Conservation (phyloP, 2,113 vertebrate species). For the Acinonyx jubatus region DNA sequence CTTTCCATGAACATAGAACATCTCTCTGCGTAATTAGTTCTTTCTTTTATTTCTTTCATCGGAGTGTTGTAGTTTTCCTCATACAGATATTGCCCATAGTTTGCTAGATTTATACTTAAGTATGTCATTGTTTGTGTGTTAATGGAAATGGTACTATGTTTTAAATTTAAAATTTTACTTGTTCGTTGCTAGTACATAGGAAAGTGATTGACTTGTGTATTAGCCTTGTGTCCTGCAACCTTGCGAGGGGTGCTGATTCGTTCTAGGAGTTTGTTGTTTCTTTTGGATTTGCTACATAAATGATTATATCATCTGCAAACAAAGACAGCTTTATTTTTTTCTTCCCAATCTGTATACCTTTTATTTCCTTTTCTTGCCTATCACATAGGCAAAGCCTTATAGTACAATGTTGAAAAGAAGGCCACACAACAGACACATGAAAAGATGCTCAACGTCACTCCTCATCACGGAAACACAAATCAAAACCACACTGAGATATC, state of each 20-base stretch:
- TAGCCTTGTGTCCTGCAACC: neutral
- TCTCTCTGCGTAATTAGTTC: neutral
- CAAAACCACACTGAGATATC: no score
- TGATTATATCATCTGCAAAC: neutral
- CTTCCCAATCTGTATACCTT: neutral
- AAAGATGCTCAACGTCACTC: no score
- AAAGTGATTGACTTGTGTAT: neutral
- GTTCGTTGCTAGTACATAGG: neutral
- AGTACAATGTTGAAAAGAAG: neutral
- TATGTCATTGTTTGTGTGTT: neutral
- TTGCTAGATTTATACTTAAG: neutral
- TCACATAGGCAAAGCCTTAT: neutral
- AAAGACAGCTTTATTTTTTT: neutral
- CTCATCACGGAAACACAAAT: no score
- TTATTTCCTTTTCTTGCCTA: neutral
- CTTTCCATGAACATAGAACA: no score
- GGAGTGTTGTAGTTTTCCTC: neutral
- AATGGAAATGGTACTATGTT: neutral
- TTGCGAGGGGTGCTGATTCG: neutral
- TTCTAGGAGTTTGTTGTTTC: neutral
- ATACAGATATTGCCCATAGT: neutral
- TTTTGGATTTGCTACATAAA: neutral
- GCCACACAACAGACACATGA: no score
- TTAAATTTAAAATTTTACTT: neutral
- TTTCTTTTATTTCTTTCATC: neutral